phyloP scores from a whole-genome alignment of 1,140 invertebrate species.

The Drosophila nebulosa region DNA sequence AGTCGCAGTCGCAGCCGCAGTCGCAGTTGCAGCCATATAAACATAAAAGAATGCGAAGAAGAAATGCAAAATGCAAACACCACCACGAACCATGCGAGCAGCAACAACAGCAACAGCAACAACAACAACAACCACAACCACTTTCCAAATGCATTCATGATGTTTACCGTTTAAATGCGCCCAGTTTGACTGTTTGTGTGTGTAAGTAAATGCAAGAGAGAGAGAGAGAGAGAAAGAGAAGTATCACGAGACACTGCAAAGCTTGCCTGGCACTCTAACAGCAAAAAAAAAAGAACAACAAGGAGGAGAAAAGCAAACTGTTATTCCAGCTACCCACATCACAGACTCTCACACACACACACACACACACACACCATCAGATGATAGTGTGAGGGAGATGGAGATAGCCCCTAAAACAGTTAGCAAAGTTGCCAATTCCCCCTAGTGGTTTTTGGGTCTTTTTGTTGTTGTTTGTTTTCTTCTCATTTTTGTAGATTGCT shows the following conservation, averaged over 20 bases:
- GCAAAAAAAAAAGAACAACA: conserved; percentile 23
- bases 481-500: not conserved
- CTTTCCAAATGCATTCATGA: conserved; percentile 78
- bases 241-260: too few relatives aligned
- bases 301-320: conserved; percentile 57
- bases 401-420: conserved; percentile 14
- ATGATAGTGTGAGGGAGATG: conserved; percentile 12
- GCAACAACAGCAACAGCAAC: conserved; percentile 56
- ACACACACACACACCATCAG: conserved; percentile 1
- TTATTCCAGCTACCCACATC: conserved; percentile 32
- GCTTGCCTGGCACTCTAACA: conserved; percentile 36
- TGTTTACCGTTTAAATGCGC: conserved; percentile 77
- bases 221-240: conserved; percentile 8
- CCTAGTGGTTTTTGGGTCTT: not conserved
- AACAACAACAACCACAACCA: conserved; percentile 63
- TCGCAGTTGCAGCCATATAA: conserved; percentile 42
- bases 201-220: conserved; percentile 16
- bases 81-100: conserved; percentile 42
- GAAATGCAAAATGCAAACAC: conserved; percentile 78
- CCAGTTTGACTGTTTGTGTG: conserved; percentile 44
- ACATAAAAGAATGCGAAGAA: conserved; percentile 78
- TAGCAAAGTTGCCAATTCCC: conserved; percentile 31
- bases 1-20: conserved; percentile 20
- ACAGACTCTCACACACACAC: not conserved
- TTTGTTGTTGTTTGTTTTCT: not conserved